Percentiles rank a stretch among this genome's conserved stretches.
Conservation (phyloP, 1,140 invertebrate genomes). For the Yoshiicerus persimilis region DNA sequence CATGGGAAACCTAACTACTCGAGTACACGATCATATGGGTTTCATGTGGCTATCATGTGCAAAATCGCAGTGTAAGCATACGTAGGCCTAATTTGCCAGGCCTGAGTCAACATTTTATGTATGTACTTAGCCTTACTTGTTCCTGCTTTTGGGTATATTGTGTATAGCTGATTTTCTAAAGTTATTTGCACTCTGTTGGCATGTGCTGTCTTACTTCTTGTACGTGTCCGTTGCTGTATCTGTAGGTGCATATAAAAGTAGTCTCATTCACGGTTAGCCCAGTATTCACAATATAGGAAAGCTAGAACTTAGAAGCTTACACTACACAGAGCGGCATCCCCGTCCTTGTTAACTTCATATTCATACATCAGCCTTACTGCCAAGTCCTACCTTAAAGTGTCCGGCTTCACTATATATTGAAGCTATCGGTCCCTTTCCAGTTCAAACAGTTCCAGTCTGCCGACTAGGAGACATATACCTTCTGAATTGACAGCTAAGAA, state of each 20-base stretch:
- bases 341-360: too few species aligned
- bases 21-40: not conserved
- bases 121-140: not conserved
- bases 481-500: not conserved
- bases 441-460: not conserved
- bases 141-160: not conserved
- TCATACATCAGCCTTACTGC: not conserved
- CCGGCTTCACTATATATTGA: not conserved
- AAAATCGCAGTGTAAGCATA: not conserved
- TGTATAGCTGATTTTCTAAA: not conserved
- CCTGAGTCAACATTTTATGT: not conserved
- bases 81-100: not conserved
- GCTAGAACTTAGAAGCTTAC: too few species aligned
- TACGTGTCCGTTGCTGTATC: not conserved
- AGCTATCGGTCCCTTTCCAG: not conserved
- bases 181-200: slow-evolving; percentile 5
- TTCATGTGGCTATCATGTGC: slow-evolving; percentile 1
- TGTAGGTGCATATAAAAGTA: not conserved
- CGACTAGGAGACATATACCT: not conserved
- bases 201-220: not conserved
- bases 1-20: not conserved
- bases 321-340: too few species aligned
- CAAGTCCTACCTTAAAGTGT: not conserved
- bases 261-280: not conserved
- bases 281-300: not conserved